Evolutionary conservation across 2,797 vertebrate genomes (phyloP), one percentile per base, ranked within the genome.

Genomic region (Gymnothorax reevesii): DNA sequence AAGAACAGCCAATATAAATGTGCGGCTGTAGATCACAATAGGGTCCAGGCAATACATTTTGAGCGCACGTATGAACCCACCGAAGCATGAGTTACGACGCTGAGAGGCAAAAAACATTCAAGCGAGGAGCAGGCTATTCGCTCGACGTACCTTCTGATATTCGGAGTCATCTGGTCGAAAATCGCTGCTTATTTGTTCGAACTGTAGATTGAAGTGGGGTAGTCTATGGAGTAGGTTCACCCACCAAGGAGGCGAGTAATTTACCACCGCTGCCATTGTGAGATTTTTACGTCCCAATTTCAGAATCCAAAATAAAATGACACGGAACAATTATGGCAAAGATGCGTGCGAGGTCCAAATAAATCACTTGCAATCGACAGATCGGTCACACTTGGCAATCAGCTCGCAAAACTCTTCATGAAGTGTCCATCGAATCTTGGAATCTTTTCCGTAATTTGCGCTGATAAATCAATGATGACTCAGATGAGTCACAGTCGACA

Each of bases 241-340:
- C 98, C 98, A 98, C 98, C 98, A 98, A 8, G 97, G 97, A 8
- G 98, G 97, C 87, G 96, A 95, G 92, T 98, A 98, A 94, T 97
- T 97, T 89, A 98, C 96, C 22, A 97, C 97, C 13, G 96, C 95
- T 73, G 97, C 97, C 97, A 98, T 98, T 88, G 92, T 75, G 64
- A 55, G 52, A 10, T 55, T 80, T 49, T 22, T 49, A 52, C 49
- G 77, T 54, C 20, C 20, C 17, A 80, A 10, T 80, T 7, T 80
- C 77, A 49, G 55, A 25, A 80, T 80, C 25, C n/a, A 54, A 55
- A 80, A 80, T 55, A 3, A n/a, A 55, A 54, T 55, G 8, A 80
- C 77, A 55, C 77, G 54, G 17, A 80, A 59, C 82, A 9, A 27
- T 15, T 15, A 60, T 57, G 22, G 52, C 60, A 20, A 15, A 22